Conservation (phyloP, 2,113 vertebrate genomes). For the mouse (Mus musculus) region GRCm39 chr3:101358001-101358500, state of each 20-base stretch:
- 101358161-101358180: not conserved
- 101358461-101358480: slow-evolving; percentile 95
- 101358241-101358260: slow-evolving; percentile 94
- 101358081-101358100: not conserved
- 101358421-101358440: slow-evolving; percentile 94
- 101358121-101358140: rapidly evolving
- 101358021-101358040: no score
- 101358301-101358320: slow-evolving; percentile 95
- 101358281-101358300: slow-evolving; percentile 93
- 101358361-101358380: slow-evolving; percentile 94
- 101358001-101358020: not conserved
- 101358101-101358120: rapidly evolving
- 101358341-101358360: slow-evolving; percentile 93
- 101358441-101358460: slow-evolving; percentile 88
- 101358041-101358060: not conserved
- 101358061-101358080: not conserved
- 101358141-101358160: not conserved
- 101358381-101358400: slow-evolving; percentile 94
- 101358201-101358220: slow-evolving; percentile 94
- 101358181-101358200: slow-evolving; percentile 82
- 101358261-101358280: slow-evolving; percentile 93
- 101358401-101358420: slow-evolving; percentile 94
- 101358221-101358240: slow-evolving; percentile 92
- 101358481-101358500: slow-evolving; percentile 94
- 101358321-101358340: slow-evolving; percentile 92